Evolutionary conservation across 2,113 vertebrate genomes (phyloP), one percentile per base, ranked within the genome.

Genomic region (Pionites leucogaster): DNA sequence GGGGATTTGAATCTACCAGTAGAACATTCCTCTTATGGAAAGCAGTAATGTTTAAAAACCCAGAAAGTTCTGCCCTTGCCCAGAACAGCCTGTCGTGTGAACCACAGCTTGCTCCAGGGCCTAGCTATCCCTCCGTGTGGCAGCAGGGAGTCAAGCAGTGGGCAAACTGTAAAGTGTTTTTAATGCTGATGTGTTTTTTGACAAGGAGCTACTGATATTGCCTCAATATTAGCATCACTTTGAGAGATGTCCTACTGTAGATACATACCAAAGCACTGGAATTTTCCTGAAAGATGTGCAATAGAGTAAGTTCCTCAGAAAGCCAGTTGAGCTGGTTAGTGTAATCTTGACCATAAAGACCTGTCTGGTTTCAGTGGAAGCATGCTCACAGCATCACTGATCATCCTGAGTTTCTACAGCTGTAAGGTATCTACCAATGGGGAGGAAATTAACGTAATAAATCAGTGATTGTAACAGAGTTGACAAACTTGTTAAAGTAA

Each of bases 401-500:
- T 22, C 10, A 28, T 14, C 79, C 12, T 2, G 2, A 22, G 2
- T 6, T 29, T 62, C 39, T 28, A 2, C 25, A 46, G 0, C 14
- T 31, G 37, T 24, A 41, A 47, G 20, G 31, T 35, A 17, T 35
- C 44, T 46, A 3, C 44, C 13, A 39, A 6, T 1, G 31, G 23
- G 11, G 13, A 16, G 25, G 67, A 42, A 63, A 37, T 41, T 12
- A 10, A 2, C 27, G 6, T 9, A 35, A 46, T 22, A 23, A 27
- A 82, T n/a, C 35, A 24, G 22, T 8, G 44, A 17, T 49, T 29
- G 4, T 14, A 64, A 33, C 6, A 35, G 24, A 13, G 10, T 29
- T 64, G n/a, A 52, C 22, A 44, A 79, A 44, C 3, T 13, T 42
- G 9, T 6, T 20, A 37, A 42, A 37, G 13, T 8, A 29, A 79